These are phyloP conservation scores for Berghia stephanieae DNA, from an alignment of 1,140 invertebrate genomes.

Conservation along the genomic window DNA sequence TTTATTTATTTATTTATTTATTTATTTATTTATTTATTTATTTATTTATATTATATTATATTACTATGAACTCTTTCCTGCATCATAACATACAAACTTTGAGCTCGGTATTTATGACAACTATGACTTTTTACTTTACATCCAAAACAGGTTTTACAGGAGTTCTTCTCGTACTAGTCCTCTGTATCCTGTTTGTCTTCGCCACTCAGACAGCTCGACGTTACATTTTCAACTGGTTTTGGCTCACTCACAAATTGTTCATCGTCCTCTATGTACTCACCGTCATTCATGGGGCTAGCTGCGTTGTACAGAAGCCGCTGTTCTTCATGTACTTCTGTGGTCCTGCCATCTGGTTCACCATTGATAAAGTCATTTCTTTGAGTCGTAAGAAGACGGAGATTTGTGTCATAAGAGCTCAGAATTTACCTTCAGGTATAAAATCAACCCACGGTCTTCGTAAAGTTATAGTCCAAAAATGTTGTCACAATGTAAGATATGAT, in stretches of 20 bases:
- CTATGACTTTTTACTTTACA: too few species aligned
- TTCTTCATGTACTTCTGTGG: constrained; percentile 97
- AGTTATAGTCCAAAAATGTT: too few species aligned
- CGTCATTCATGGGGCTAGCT: constrained; percentile 92
- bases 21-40: too few species aligned
- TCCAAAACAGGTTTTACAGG: constrained; percentile 92
- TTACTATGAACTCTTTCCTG: too few species aligned
- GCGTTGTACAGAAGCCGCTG: constrained; percentile 79
- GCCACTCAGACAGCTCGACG: constrained; percentile 93
- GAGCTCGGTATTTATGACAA: too few species aligned
- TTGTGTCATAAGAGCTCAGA: constrained; percentile 93
- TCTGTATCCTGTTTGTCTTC: constrained; percentile 97
- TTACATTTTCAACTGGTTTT: constrained; percentile 79
- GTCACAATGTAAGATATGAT: too few species aligned
- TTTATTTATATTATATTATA: too few species aligned
- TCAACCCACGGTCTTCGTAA: neutral
- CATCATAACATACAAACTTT: too few species aligned
- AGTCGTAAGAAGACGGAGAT: constrained; percentile 77
- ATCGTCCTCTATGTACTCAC: constrained; percentile 88
- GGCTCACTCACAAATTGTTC: constrained; percentile 95
- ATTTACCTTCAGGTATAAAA: constrained; percentile 84
- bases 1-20: too few species aligned
- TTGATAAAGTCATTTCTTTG: constrained; percentile 91
- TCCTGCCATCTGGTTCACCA: constrained; percentile 87
- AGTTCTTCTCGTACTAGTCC: constrained; percentile 86